Evolutionary conservation across 2,888 invertebrate genomes (phyloP), one percentile per base, ranked within the genome.

Genomic region (Thecophora atra): DNA sequence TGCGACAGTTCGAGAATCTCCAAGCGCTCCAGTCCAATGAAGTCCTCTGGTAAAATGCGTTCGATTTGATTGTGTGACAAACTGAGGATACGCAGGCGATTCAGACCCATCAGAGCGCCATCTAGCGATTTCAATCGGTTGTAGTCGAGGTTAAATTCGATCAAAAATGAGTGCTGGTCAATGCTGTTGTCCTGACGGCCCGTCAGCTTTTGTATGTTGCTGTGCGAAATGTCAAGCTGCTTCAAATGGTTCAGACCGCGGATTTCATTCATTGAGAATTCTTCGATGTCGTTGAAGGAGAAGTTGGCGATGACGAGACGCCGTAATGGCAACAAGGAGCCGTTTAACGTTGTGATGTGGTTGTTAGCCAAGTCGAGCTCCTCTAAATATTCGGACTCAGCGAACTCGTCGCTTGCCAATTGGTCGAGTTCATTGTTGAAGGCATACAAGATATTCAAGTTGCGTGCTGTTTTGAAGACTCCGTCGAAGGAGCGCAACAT

Each of bases 191-290:
- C 90, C 82, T 91, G 90, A 73, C 91, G 89, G 62, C 92, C 92
- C 17, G 89, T 89, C 44, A 94, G 85, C 62, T 89, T 89, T 66
- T 87, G 88, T 71, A 95, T 94, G 82, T 89, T 90, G 83, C 95
- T 95, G 82, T 91, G 89, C 3, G 94, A 94, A 28, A 95, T 87
- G 86, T 94, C 94, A 71, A 95, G 89, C 19, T 91, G 88, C 64
- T 90, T 90, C n/a, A 95, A 86, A 75, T 89, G 89, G 76, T 90
- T 90, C 73, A 95, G 85, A 0, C 94, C 94, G 72, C 91, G 91
- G 62, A 95, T 90, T 84, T 95, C 93, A 83, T 92, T 91, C 80
- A 95, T 89, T 0, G 94, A 94, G 86, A 95, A 95, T 80, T 94
- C 93, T 1, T 89, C 88, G 72, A 95, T 88, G 52, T 89, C 88